A percentile compares a stretch with the other conserved stretches of the same genome.
Evolutionary conservation across 2,113 vertebrate species (phyloP).

Genomic region (Castor canadensis): DNA sequence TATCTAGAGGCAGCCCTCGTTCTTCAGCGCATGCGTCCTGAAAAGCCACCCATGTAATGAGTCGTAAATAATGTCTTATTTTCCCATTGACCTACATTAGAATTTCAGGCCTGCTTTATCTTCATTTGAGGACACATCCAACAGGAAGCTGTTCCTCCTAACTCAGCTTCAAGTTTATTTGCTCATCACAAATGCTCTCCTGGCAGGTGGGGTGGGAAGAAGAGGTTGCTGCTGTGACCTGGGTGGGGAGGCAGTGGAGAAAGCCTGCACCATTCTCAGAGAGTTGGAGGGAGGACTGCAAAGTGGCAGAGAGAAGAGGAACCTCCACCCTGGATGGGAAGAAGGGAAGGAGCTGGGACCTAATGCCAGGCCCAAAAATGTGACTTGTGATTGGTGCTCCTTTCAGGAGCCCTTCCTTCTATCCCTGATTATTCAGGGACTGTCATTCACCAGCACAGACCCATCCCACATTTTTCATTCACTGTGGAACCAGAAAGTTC

Average conservation of each 20-base stretch:
- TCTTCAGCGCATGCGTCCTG: background rate
- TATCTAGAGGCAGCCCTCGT: background rate
- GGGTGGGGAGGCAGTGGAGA: background rate
- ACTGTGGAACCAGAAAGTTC: background rate
- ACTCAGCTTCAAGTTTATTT: background rate
- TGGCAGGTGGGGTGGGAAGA: background rate
- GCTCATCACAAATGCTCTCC: background rate
- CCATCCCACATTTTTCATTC: background rate
- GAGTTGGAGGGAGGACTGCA: background rate
- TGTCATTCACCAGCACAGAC: background rate
- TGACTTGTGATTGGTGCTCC: background rate
- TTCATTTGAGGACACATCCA: conserved; percentile 15
- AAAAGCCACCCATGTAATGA: background rate
- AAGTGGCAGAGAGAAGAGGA: background rate
- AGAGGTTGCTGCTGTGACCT: too few relatives aligned
- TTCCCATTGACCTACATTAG: conserved; percentile 11
- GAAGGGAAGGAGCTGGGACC: background rate
- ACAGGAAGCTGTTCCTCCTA: background rate
- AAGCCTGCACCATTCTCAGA: background rate
- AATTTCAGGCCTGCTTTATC: conserved; percentile 11
- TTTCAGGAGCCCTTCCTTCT: background rate
- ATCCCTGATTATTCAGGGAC: background rate
- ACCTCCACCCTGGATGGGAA: background rate
- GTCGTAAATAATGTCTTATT: background rate
- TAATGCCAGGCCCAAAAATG: background rate